Evolutionary conservation across 37 sponge, comb jelly and placozoan species (phyloP), one percentile per base, ranked within the genome.

Genomic region (Ephydatia muelleri): DNA sequence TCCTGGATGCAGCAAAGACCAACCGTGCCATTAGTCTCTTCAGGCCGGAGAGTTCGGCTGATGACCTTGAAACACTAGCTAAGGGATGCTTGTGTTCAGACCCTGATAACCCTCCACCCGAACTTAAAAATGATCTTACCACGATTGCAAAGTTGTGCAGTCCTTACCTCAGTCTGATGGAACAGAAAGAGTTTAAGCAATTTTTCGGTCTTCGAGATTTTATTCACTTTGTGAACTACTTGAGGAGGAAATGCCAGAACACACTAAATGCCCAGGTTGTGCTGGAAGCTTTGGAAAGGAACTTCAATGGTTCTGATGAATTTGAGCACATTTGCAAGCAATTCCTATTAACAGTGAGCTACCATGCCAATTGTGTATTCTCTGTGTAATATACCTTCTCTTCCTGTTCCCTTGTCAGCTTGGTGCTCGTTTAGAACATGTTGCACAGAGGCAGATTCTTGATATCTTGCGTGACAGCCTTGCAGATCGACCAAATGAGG

Each of bases 1-100:
- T 97, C 39, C 81, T 97, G 34, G 97, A 97, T 88, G 97, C 97
- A 67, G 95, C 97, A 26, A 97, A 97, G 75, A 93, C 92, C 38
- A 97, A 97, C 78, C 75, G 97, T 78, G 97, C 97, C 19, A 84
- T 94, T 33, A 91, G 91, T 73, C 91, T 97, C 34, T 97, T 92
- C 66, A 84, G 97, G 32, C 85, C 97, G 1, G 81, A 88, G 16
- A 68, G 81, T 16, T 67, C 91, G 23, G 80, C 38, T 30, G 91
- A 87, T n/a, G 94, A 93, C 22, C 80, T 93, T 21, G 33, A 77
- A 36, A 87, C 92, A 0, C 72, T 94, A 23, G 94, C 92, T 32
- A 79, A 80, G 35, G 94, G 88, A 2, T 94, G 94, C 49, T 40
- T 94, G 28, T 89, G 87, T 28, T 36, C 75, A 16, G 81, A 37